These are phyloP conservation scores for Cyprinus carpio DNA, from an alignment of 2,113 vertebrate genomes.

Conservation along the genomic window DNA sequence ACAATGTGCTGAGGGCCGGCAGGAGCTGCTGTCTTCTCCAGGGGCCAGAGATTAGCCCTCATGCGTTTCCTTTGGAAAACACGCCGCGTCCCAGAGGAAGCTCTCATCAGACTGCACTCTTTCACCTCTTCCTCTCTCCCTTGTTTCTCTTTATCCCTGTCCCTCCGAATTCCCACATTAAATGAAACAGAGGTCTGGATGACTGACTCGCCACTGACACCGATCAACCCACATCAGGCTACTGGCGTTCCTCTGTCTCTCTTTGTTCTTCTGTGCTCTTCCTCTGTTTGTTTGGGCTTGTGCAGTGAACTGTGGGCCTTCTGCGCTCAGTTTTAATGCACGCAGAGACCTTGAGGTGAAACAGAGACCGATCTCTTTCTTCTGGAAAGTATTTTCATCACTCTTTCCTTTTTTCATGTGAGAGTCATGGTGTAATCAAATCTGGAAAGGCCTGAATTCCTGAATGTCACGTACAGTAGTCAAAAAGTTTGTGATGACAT, in stretches of 20 bases:
- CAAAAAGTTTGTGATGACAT: background rate
- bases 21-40: constrained; percentile 76
- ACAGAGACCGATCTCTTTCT: constrained; percentile 42
- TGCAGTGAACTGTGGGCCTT: constrained; percentile 44
- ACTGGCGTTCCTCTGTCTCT: constrained; percentile 47
- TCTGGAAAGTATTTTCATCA: constrained; percentile 44
- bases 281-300: constrained; percentile 50
- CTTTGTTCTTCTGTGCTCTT: constrained; percentile 27
- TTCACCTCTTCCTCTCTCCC: constrained; percentile 78
- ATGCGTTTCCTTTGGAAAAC: constrained; percentile 88
- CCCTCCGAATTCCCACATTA: constrained; percentile 46
- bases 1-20: constrained; percentile 86
- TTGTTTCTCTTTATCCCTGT: constrained; percentile 38
- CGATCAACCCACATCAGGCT: constrained; percentile 66
- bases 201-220: constrained; percentile 62
- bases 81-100: constrained; percentile 76
- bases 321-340: constrained; percentile 6
- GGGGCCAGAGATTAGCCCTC: constrained; percentile 86
- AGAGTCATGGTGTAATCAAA: constrained; percentile 19
- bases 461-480: background rate
- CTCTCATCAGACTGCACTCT: constrained; percentile 79
- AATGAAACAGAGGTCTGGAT: constrained; percentile 71
- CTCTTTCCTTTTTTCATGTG: constrained; percentile 12
- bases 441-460: constrained; percentile 13
- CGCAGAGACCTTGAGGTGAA: constrained; percentile 33